These are phyloP conservation scores for Hypomecis atomaria DNA, from an alignment of 2,888 invertebrate species.

Conservation along the genomic window DNA sequence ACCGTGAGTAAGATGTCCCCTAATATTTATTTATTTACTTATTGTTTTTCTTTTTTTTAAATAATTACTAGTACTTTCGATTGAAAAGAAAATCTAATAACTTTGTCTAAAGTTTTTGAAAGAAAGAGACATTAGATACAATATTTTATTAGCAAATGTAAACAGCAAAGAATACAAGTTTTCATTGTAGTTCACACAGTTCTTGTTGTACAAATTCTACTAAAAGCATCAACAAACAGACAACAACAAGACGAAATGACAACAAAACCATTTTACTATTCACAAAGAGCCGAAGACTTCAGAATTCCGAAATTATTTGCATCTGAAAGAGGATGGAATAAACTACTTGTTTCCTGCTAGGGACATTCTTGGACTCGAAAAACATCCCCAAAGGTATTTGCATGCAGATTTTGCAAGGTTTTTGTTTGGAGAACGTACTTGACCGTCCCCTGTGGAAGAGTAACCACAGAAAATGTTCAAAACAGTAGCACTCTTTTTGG, in stretches of 20 bases:
- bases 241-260: slow-evolving; percentile 53
- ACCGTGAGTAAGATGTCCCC: no score
- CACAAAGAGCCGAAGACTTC: slow-evolving; percentile 62
- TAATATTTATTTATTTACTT: no score
- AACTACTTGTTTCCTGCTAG: slow-evolving; percentile 58
- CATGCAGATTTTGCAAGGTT: slow-evolving; percentile 59
- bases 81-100: no score
- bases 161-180: neutral
- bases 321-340: slow-evolving; percentile 65
- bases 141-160: neutral
- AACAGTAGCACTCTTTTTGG: neutral
- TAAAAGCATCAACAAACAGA: slow-evolving; percentile 37
- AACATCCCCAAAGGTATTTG: slow-evolving; percentile 62
- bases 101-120: no score
- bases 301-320: slow-evolving; percentile 68
- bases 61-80: no score
- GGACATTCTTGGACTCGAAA: slow-evolving; percentile 51
- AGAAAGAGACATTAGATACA: no score
- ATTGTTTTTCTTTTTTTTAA: no score
- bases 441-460: slow-evolving; percentile 27
- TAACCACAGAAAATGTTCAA: neutral
- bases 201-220: slow-evolving; percentile 9
- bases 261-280: slow-evolving; percentile 62
- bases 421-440: slow-evolving; percentile 37
- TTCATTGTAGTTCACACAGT: neutral